Evolutionary conservation across 1,140 invertebrate species (phyloP).

Genomic region (Dinothrombium tinctorium): DNA sequence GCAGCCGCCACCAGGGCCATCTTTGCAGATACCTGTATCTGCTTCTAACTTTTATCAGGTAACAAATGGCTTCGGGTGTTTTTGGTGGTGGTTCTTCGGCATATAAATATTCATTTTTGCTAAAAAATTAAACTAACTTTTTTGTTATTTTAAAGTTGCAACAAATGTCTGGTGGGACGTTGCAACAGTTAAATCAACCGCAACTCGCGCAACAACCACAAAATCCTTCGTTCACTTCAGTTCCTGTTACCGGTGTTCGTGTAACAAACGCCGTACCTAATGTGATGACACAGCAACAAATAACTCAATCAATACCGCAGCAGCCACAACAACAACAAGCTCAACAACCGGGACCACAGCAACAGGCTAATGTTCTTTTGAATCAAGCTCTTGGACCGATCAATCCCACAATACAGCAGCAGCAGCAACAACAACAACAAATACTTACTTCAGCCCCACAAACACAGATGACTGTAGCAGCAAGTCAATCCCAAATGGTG

Average conservation of each 20-base stretch:
- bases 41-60: too few species aligned
- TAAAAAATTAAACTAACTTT: too few species aligned
- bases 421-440: slow-evolving; percentile 23
- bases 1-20: too few species aligned
- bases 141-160: too few species aligned
- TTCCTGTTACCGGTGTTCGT: background rate
- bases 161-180: too few species aligned
- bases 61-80: too few species aligned
- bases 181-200: background rate
- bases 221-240: background rate
- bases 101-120: too few species aligned
- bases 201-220: background rate
- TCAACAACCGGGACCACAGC: slow-evolving; percentile 5
- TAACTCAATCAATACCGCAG: slow-evolving; percentile 8
- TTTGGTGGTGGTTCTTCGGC: too few species aligned
- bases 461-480: background rate
- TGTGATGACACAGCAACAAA: background rate
- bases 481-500: too few species aligned
- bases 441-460: slow-evolving; percentile 9
- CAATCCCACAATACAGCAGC: slow-evolving; percentile 12
- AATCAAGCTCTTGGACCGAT: slow-evolving; percentile 7
- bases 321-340: slow-evolving; percentile 17
- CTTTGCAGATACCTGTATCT: too few species aligned
- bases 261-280: background rate
- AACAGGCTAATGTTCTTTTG: slow-evolving; percentile 7